Conservation (phyloP, 2,113 vertebrate species). For the Marcusenius ussheri region DNA sequence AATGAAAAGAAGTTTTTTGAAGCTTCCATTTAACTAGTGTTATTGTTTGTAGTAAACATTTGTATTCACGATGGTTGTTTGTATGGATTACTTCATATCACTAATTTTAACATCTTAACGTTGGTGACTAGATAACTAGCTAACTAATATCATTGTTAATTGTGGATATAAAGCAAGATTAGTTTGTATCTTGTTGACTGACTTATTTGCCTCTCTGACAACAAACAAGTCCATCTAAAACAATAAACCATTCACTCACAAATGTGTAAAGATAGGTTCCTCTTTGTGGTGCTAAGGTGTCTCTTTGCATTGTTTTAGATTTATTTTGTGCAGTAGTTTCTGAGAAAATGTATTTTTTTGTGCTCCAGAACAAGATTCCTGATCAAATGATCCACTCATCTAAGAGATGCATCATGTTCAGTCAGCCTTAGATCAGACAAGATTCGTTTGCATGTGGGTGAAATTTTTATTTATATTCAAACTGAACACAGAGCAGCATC, state of each 20-base stretch:
- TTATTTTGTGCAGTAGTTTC: neutral
- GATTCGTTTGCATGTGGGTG: neutral
- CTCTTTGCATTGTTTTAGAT: neutral
- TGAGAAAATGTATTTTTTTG: neutral
- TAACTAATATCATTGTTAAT: neutral
- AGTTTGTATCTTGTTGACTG: neutral
- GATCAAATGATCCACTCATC: neutral
- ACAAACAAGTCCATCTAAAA: neutral
- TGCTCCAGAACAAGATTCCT: slow-evolving; percentile 8
- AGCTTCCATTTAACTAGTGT: neutral
- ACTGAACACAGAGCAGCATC: neutral
- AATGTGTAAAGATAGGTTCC: neutral
- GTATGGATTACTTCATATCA: neutral
- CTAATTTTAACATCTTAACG: neutral
- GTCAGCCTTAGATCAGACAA: neutral
- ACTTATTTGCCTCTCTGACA: neutral
- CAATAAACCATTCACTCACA: neutral
- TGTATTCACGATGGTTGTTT: neutral
- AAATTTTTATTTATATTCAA: neutral
- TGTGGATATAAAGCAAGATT: neutral
- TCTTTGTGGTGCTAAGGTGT: neutral
- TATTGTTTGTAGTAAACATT: neutral
- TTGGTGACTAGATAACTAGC: neutral
- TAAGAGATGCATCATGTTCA: neutral
- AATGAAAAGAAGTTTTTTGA: neutral